Conservation (phyloP, 2,113 vertebrate genomes). For the Tichodroma muraria region DNA sequence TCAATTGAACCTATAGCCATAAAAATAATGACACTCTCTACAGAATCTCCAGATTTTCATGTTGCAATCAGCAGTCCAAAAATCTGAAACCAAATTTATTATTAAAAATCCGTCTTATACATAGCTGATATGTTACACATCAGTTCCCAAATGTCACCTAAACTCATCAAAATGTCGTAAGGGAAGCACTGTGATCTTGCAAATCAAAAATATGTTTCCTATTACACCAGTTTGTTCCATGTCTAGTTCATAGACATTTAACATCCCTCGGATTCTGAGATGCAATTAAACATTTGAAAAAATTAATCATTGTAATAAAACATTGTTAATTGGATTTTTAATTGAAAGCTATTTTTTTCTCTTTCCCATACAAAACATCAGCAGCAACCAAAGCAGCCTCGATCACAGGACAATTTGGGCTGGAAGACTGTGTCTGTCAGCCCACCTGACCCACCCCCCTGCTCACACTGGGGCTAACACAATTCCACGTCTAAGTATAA, state of each 20-base stretch:
- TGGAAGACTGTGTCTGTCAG: not conserved
- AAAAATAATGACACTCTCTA: not conserved
- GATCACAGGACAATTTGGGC: not conserved
- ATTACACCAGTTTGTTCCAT: not conserved
- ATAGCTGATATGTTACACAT: not conserved
- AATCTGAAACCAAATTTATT: not conserved
- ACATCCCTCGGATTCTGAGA: not conserved
- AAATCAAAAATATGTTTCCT: not conserved
- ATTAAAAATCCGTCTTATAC: not conserved
- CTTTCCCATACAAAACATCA: constrained; percentile 9
- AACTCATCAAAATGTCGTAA: not conserved
- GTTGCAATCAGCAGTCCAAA: not conserved
- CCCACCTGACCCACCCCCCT: not conserved
- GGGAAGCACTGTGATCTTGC: not conserved
- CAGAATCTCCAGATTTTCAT: not conserved
- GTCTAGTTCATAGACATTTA: not conserved
- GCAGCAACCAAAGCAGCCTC: not conserved
- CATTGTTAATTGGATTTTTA: constrained; percentile 24
- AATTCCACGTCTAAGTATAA: not conserved
- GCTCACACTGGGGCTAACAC: not conserved
- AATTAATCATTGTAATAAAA: constrained; percentile 1
- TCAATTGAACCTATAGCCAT: not conserved
- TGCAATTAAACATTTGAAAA: constrained; percentile 32
- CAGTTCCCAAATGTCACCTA: not conserved
- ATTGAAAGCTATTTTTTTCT: constrained; percentile 13